Evolutionary conservation across 2,797 vertebrate species (phyloP).

Genomic region (Peromyscus nudipes): DNA sequence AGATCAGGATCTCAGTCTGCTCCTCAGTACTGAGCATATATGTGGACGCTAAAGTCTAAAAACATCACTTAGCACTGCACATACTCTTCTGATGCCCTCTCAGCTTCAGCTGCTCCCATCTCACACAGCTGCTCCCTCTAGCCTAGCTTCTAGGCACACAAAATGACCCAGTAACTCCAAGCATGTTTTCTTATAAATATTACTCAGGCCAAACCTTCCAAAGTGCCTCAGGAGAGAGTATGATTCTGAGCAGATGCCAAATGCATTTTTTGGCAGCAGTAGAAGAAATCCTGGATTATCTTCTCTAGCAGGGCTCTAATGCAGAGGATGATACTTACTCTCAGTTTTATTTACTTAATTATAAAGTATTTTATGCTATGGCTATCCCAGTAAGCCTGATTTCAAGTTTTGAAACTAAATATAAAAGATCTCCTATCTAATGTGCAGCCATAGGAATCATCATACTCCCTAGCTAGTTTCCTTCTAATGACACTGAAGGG

Average conservation of each 20-base stretch:
- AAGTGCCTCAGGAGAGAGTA: slow-evolving; percentile 52
- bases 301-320: slow-evolving; percentile 11
- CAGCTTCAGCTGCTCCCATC: background rate
- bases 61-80: background rate
- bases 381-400: slow-evolving; percentile 52
- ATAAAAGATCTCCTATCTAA: slow-evolving; percentile 19
- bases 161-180: background rate
- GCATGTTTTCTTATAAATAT: slow-evolving; percentile 37
- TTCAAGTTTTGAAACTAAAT: slow-evolving; percentile 58
- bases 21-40: background rate
- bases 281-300: slow-evolving; percentile 73
- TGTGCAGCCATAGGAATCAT: slow-evolving; percentile 64
- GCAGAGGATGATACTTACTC: slow-evolving; percentile 57
- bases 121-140: background rate
- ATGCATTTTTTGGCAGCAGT: slow-evolving; percentile 67
- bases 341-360: slow-evolving; percentile 69
- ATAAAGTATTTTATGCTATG: slow-evolving; percentile 56
- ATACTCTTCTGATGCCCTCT: background rate
- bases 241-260: slow-evolving; percentile 68
- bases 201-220: slow-evolving; percentile 30
- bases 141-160: background rate
- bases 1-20: background rate
- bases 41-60: background rate
- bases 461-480: background rate
- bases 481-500: slow-evolving; percentile 34